These are phyloP conservation scores for Eupithecia inturbata DNA, from an alignment of 2,888 invertebrate genomes.

Conservation along the genomic window DNA sequence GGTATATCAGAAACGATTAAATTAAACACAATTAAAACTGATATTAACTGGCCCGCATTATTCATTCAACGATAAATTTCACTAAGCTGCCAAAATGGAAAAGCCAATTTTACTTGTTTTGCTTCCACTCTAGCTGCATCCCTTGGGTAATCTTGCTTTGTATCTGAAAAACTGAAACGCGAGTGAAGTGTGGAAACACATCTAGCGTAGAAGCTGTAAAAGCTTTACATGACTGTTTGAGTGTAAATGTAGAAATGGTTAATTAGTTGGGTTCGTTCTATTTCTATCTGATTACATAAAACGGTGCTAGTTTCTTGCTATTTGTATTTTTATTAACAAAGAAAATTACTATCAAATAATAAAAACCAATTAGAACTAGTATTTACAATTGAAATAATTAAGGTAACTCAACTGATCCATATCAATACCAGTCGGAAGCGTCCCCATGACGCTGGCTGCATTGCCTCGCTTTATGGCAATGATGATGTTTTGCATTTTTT, in stretches of 20 bases:
- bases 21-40: background rate
- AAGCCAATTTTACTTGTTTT: background rate
- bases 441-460: too few relatives aligned
- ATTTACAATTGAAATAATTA: too few relatives aligned
- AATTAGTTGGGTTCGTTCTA: background rate
- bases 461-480: too few relatives aligned
- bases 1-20: background rate
- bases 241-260: background rate
- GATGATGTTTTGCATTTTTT: too few relatives aligned
- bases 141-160: slow-evolving; percentile 1
- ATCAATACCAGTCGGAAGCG: too few relatives aligned
- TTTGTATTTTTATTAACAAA: too few relatives aligned
- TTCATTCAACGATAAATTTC: background rate
- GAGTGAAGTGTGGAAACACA: slow-evolving; percentile 3
- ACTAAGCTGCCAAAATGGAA: background rate
- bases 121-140: background rate
- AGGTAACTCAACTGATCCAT: too few relatives aligned
- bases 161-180: slow-evolving; percentile 3
- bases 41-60: background rate
- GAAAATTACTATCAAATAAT: too few relatives aligned
- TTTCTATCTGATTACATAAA: too few relatives aligned
- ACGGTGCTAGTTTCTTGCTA: too few relatives aligned
- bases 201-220: background rate
- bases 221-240: background rate
- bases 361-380: too few relatives aligned